These are phyloP conservation scores for Axis porcinus DNA, from an alignment of 2,113 vertebrate species.

Conservation along the genomic window DNA sequence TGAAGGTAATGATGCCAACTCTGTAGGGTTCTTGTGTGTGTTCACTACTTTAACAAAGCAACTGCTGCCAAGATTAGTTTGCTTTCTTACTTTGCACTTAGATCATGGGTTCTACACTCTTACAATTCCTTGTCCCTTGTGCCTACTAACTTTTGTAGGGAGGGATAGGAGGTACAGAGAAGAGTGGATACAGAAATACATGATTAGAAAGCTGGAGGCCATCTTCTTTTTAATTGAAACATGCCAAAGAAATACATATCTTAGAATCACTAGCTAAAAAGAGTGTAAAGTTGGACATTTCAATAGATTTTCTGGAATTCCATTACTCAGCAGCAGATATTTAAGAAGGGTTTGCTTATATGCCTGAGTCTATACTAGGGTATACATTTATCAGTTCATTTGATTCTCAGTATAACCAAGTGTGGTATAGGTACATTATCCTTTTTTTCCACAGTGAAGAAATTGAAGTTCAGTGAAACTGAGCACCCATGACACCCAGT, in stretches of 20 bases:
- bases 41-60: neutral
- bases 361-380: neutral
- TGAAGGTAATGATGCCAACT: neutral
- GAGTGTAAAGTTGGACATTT: neutral
- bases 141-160: neutral
- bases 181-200: neutral
- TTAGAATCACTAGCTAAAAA: neutral
- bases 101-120: neutral
- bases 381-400: neutral
- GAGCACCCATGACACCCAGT: neutral
- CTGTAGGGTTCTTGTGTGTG: neutral
- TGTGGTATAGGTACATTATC: neutral
- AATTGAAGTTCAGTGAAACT: neutral
- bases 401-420: neutral
- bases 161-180: neutral
- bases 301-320: neutral
- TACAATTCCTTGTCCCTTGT: neutral
- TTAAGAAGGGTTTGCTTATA: neutral
- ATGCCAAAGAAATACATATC: neutral
- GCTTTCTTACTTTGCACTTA: neutral
- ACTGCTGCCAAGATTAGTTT: neutral
- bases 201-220: neutral
- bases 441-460: neutral
- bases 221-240: neutral
- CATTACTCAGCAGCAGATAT: neutral